Evolutionary conservation across 2,797 vertebrate species (phyloP).

Genomic region (Alcedo quadribrachys): DNA sequence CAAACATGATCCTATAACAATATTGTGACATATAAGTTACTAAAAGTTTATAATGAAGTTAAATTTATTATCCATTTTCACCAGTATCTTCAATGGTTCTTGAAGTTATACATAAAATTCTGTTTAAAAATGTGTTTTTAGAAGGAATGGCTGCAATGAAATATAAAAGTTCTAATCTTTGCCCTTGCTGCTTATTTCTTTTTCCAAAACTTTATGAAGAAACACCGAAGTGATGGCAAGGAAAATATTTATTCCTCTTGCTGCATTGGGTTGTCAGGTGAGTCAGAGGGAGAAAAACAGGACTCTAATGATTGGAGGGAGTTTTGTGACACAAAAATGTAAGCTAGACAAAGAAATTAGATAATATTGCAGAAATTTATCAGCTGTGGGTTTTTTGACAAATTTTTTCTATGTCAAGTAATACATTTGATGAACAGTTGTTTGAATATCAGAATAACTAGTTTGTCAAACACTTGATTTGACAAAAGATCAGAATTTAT

Average conservation of each 20-base stretch:
- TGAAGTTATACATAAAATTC: neutral
- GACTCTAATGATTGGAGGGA: neutral
- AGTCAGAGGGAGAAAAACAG: neutral
- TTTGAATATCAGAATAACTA: neutral
- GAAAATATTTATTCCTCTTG: slow-evolving; percentile 31
- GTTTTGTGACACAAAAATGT: slow-evolving; percentile 24
- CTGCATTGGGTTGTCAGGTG: neutral
- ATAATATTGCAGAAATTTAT: neutral
- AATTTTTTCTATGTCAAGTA: slow-evolving; percentile 9
- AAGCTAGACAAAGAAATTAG: neutral
- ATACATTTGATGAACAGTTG: neutral
- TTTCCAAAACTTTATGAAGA: slow-evolving; percentile 20
- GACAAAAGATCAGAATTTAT: slow-evolving; percentile 11
- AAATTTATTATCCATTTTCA: neutral
- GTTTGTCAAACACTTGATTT: slow-evolving; percentile 1
- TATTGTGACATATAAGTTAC: neutral
- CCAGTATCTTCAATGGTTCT: neutral
- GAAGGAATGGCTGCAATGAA: neutral
- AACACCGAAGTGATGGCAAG: neutral
- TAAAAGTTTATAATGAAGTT: neutral
- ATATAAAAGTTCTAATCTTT: neutral
- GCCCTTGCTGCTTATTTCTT: slow-evolving; percentile 1
- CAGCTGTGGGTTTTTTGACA: neutral
- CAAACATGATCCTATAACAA: neutral
- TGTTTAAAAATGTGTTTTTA: neutral